Evolutionary conservation across 2,888 invertebrate genomes (phyloP).

Genomic region (Miltochrista miniata): DNA sequence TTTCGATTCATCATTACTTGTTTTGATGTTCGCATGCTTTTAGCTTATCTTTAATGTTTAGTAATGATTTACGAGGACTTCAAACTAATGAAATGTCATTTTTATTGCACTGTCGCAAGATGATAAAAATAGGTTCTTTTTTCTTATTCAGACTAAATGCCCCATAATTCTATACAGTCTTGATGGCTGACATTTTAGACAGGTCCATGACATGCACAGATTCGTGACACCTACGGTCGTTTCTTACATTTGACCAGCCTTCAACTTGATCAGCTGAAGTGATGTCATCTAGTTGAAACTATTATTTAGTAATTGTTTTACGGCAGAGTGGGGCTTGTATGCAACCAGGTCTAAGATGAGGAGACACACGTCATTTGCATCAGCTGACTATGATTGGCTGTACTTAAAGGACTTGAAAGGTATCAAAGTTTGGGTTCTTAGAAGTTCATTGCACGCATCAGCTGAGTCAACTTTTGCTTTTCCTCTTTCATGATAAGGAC

Average conservation of each 20-base stretch:
- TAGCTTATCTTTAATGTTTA: constrained; percentile 47
- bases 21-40: constrained; percentile 45
- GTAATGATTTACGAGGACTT: constrained; percentile 47
- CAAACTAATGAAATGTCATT: constrained; percentile 41
- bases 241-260: constrained; percentile 67
- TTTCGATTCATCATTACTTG: constrained; percentile 42
- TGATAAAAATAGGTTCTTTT: constrained; percentile 20
- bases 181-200: constrained; percentile 37
- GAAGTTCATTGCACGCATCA: constrained; percentile 75
- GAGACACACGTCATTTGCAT: constrained; percentile 19
- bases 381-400: constrained; percentile 56
- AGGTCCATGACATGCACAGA: constrained; percentile 31
- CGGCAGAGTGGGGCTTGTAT: neutral
- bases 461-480: constrained; percentile 67
- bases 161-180: constrained; percentile 16
- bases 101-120: constrained; percentile 47
- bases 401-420: constrained; percentile 47
- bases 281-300: constrained; percentile 62
- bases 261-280: constrained; percentile 78
- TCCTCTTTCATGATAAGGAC: constrained; percentile 45
- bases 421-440: constrained; percentile 53
- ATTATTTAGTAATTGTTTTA: constrained; percentile 19
- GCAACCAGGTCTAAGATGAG: too few species aligned
- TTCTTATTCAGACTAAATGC: constrained; percentile 29
- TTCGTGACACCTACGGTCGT: constrained; percentile 52